These are phyloP conservation scores for Gymnoscelis rufifasciata DNA, from an alignment of 2,888 invertebrate genomes.

Conservation along the genomic window DNA sequence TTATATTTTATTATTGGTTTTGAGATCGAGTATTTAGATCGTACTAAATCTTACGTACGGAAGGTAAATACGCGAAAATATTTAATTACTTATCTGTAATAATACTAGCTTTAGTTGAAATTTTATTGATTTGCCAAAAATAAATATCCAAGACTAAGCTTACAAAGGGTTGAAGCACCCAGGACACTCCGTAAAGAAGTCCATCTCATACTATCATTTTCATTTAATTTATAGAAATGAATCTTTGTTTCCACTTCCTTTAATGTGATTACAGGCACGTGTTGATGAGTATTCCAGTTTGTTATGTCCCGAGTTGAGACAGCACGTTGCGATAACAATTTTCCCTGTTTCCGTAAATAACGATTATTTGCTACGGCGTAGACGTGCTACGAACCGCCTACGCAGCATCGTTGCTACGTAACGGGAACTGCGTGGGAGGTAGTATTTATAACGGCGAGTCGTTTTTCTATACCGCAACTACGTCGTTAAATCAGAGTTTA, in stretches of 20 bases:
- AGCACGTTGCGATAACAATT: constrained; percentile 9
- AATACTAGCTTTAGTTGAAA: too few species aligned
- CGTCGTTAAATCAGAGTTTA: not conserved
- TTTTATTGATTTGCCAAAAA: too few species aligned
- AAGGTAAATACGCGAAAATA: too few species aligned
- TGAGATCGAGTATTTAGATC: too few species aligned
- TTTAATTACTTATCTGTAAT: too few species aligned
- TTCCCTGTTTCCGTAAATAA: constrained; percentile 12
- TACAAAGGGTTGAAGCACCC: too few species aligned
- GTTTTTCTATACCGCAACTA: constrained; percentile 6
- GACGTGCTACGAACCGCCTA: constrained; percentile 22
- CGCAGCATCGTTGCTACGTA: constrained; percentile 25
- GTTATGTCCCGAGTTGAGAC: constrained; percentile 2
- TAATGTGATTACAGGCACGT: constrained; percentile 2
- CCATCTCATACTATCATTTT: too few species aligned
- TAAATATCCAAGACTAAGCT: too few species aligned
- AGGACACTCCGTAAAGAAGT: too few species aligned
- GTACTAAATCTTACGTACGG: too few species aligned
- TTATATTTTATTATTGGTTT: too few species aligned
- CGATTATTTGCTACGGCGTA: constrained; percentile 22
- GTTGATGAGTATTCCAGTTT: not conserved
- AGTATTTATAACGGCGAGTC: constrained; percentile 18
- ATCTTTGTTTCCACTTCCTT: not conserved
- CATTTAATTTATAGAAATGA: too few species aligned
- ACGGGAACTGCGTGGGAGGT: constrained; percentile 16